These are phyloP conservation scores for Thalassaphorura encarpata DNA, from an alignment of 1,140 invertebrate species.

Conservation along the genomic window DNA sequence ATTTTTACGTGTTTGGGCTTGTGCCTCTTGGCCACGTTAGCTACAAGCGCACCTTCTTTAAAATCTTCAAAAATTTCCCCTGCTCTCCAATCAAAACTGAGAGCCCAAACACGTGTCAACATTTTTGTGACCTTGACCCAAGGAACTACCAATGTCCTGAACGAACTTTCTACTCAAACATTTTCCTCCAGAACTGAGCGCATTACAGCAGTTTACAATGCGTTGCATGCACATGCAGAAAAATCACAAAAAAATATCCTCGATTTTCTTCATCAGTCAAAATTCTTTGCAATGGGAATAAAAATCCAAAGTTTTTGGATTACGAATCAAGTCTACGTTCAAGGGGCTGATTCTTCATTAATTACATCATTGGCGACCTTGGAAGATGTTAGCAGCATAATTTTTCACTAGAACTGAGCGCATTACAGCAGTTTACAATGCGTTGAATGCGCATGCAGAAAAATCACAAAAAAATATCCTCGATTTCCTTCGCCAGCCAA, in stretches of 20 bases:
- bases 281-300: background rate
- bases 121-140: background rate
- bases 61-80: background rate
- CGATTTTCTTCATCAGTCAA: background rate
- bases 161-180: too few relatives aligned
- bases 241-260: background rate
- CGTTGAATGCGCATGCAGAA: background rate
- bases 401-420: too few relatives aligned
- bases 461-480: background rate
- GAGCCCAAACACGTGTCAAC: background rate
- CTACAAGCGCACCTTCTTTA: background rate
- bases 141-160: background rate
- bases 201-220: background rate
- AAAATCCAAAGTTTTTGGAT: slow-evolving; percentile 1
- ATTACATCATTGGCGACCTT: background rate
- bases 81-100: background rate
- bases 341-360: background rate
- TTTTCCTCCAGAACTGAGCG: too few relatives aligned
- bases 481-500: background rate
- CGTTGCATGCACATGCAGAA: background rate
- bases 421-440: background rate
- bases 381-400: background rate
- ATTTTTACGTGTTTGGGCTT: too few relatives aligned
- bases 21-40: background rate
- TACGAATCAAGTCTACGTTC: background rate